A percentile compares a stretch with the other conserved stretches of the same genome.
phyloP scores from a whole-genome alignment of 2,113 vertebrate species.

The Cisticola juncidis region DNA sequence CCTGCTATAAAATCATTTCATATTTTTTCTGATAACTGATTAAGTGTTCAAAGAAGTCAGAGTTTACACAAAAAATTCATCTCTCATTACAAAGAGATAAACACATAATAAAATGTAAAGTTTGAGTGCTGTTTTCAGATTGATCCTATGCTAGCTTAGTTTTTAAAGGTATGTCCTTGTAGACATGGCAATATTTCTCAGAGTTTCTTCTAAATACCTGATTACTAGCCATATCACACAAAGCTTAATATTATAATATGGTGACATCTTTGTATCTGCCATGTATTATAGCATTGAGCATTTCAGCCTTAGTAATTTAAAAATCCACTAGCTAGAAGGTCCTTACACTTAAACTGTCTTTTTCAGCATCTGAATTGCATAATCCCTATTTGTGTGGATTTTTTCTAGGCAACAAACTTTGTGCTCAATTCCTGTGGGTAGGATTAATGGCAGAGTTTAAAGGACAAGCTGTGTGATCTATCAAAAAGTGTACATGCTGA shows the following conservation, averaged over 20 bases:
- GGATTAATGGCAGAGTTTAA: constrained; percentile 64
- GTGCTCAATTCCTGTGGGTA: constrained; percentile 26
- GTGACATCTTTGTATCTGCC: background rate
- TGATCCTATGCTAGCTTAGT: background rate
- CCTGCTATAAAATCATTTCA: background rate
- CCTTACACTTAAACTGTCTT: background rate
- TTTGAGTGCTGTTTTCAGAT: background rate
- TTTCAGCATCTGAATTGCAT: constrained; percentile 1
- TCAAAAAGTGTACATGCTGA: constrained; percentile 44
- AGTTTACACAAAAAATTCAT: background rate
- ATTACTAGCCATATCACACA: background rate
- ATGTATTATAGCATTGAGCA: background rate
- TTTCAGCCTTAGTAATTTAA: background rate
- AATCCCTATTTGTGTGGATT: constrained; percentile 5
- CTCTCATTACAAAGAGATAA: background rate
- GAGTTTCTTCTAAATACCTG: background rate
- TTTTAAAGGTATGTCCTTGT: background rate
- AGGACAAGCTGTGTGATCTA: constrained; percentile 57
- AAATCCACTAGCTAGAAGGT: background rate
- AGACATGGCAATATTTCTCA: background rate
- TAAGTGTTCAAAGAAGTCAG: background rate
- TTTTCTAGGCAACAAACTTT: background rate
- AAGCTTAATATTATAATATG: background rate
- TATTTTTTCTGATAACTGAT: background rate
- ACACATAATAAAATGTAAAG: background rate